phyloP scores from a whole-genome alignment of 2,888 invertebrate species.

The Leptinotarsa juncta region DNA sequence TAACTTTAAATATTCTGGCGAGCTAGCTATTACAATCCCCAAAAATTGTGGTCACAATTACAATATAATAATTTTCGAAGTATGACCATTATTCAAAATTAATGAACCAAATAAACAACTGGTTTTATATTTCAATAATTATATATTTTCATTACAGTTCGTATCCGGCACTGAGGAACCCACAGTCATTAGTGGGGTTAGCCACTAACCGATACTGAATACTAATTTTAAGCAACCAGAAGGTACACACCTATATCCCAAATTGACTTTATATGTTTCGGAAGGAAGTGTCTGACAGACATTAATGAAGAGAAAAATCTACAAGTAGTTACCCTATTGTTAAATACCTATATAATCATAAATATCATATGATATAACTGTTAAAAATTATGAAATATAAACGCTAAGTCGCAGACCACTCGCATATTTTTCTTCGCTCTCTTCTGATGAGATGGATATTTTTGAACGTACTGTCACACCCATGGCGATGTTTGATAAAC shows the following conservation, averaged over 20 bases:
- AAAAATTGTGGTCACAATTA: constrained; percentile 5
- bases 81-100: constrained; percentile 21
- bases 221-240: constrained; percentile 22
- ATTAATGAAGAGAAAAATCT: not conserved
- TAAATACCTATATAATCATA: too few relatives aligned
- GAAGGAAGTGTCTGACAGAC: too few relatives aligned
- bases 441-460: too few relatives aligned
- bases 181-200: constrained; percentile 32
- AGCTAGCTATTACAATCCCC: too few relatives aligned
- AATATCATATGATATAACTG: too few relatives aligned
- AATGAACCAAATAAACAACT: constrained; percentile 34
- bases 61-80: not conserved
- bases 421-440: too few relatives aligned
- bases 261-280: not conserved
- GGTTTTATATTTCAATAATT: constrained; percentile 35
- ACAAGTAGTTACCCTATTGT: too few relatives aligned
- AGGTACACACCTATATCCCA: constrained; percentile 26
- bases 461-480: too few relatives aligned
- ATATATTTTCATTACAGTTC: constrained; percentile 32
- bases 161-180: constrained; percentile 8
- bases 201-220: constrained; percentile 34
- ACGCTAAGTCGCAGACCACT: too few relatives aligned
- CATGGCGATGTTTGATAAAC: too few relatives aligned
- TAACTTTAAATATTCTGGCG: too few relatives aligned
- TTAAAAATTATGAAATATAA: too few relatives aligned